Evolutionary conservation across 2,888 invertebrate genomes (phyloP).

Genomic region (Stenurella melanura): DNA sequence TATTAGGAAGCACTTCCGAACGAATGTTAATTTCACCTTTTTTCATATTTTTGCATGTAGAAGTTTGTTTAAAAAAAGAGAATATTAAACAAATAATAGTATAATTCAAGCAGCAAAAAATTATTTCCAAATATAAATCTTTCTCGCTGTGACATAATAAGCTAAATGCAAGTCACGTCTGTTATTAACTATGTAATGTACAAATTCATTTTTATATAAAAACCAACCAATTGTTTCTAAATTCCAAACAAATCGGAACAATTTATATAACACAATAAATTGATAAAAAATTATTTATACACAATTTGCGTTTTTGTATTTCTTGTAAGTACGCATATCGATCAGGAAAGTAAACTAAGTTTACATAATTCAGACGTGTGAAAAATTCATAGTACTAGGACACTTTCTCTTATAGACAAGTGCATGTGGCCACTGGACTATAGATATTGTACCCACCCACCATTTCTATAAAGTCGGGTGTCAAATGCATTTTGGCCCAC

Average conservation of each 20-base stretch:
- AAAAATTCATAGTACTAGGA: conserved; percentile 58
- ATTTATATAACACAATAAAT: conserved; percentile 39
- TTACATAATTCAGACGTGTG: conserved; percentile 62
- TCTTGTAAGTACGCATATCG: conserved; percentile 53
- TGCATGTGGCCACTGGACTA: conserved; percentile 50
- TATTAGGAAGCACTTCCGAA: too few relatives aligned
- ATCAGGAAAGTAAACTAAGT: conserved; percentile 59
- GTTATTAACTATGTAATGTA: conserved; percentile 7
- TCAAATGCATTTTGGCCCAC: conserved; percentile 57
- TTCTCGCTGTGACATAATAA: conserved; percentile 3
- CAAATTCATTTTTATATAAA: background rate
- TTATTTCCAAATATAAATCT: conserved; percentile 6
- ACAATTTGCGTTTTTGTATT: conserved; percentile 50
- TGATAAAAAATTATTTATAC: conserved; percentile 41
- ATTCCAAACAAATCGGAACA: conserved; percentile 22
- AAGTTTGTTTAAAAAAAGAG: background rate
- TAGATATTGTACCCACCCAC: conserved; percentile 60
- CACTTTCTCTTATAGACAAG: conserved; percentile 63
- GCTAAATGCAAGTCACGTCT: conserved; percentile 3
- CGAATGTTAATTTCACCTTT: too few relatives aligned
- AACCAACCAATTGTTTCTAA: conserved; percentile 20
- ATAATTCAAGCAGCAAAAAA: background rate
- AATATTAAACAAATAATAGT: background rate
- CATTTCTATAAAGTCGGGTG: conserved; percentile 63
- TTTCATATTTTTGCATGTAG: too few relatives aligned